Percentiles rank a stretch among this genome's conserved stretches.
phyloP scores from a whole-genome alignment of 2,888 invertebrate species.

The Crioceris asparagi region DNA sequence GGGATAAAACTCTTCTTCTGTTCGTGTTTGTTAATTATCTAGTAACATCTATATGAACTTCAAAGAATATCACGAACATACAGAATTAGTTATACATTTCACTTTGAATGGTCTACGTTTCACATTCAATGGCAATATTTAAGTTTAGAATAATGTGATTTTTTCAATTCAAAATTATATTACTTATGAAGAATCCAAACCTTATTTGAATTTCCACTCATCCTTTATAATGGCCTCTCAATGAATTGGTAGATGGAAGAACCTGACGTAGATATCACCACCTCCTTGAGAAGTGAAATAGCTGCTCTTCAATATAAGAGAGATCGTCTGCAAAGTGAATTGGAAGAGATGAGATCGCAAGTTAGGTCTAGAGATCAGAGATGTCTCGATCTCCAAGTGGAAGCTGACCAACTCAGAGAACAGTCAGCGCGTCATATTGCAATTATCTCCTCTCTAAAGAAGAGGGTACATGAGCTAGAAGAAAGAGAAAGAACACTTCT shows the following conservation, averaged over 20 bases:
- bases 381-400: slow-evolving; percentile 65
- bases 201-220: too few species aligned
- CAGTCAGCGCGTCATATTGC: slow-evolving; percentile 76
- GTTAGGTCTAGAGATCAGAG: slow-evolving; percentile 61
- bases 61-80: too few species aligned
- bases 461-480: slow-evolving; percentile 68
- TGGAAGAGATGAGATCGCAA: slow-evolving; percentile 51
- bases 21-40: too few species aligned
- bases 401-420: slow-evolving; percentile 67
- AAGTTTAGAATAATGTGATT: too few species aligned
- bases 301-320: slow-evolving; percentile 77
- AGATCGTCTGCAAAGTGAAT: slow-evolving; percentile 67
- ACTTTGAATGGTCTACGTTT: too few species aligned
- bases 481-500: slow-evolving; percentile 64
- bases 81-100: too few species aligned
- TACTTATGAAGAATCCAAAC: too few species aligned
- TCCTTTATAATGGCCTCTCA: background rate
- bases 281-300: slow-evolving; percentile 69
- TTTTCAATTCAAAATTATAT: too few species aligned
- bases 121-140: too few species aligned
- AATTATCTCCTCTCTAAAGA: slow-evolving; percentile 67
- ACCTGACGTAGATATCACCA: slow-evolving; percentile 53
- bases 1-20: too few species aligned
- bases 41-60: too few species aligned
- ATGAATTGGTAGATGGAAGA: slow-evolving; percentile 44